Conservation (phyloP, 2,888 invertebrate species). For the Ophion costatus region DNA sequence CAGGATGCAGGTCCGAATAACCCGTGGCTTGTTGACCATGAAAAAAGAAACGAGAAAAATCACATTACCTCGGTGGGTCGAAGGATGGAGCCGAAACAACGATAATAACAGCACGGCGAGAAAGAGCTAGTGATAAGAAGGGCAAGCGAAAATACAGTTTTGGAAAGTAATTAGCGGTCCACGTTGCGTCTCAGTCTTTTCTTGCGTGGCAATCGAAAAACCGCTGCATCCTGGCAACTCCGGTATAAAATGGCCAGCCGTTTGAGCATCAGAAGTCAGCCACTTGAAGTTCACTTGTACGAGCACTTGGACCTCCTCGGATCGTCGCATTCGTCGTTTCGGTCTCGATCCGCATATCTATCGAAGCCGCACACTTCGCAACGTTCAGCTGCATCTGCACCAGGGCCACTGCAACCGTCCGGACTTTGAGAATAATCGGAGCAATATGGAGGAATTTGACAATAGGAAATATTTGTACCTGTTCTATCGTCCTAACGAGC, state of each 20-base stretch:
- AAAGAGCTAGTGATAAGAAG: conserved; percentile 17
- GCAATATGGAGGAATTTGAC: conserved; percentile 25
- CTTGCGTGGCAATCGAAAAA: conserved; percentile 53
- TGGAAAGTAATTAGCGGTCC: conserved; percentile 59
- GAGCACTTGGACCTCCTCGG: conserved; percentile 34
- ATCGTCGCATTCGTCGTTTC: conserved; percentile 3
- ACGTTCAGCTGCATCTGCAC: not conserved
- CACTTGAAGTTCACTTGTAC: conserved; percentile 49
- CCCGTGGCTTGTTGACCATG: too few relatives aligned
- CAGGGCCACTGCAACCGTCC: not conserved
- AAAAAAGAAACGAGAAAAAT: too few relatives aligned
- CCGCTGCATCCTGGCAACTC: conserved; percentile 64
- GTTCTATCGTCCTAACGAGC: conserved; percentile 91
- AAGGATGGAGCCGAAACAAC: conserved; percentile 1
- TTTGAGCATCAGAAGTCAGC: conserved; percentile 46
- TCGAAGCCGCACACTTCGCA: not conserved
- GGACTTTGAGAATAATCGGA: not conserved
- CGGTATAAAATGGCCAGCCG: conserved; percentile 61
- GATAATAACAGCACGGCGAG: not conserved
- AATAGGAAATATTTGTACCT: conserved; percentile 82
- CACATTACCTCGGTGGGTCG: not conserved
- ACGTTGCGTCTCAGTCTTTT: conserved; percentile 59
- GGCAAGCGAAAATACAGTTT: conserved; percentile 27
- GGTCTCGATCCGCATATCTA: not conserved
- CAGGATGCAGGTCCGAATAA: too few relatives aligned